Evolutionary conservation across 1,140 invertebrate genomes (phyloP), one percentile per base, ranked within the genome.

Genomic region (Brachionus calyciflorus): DNA sequence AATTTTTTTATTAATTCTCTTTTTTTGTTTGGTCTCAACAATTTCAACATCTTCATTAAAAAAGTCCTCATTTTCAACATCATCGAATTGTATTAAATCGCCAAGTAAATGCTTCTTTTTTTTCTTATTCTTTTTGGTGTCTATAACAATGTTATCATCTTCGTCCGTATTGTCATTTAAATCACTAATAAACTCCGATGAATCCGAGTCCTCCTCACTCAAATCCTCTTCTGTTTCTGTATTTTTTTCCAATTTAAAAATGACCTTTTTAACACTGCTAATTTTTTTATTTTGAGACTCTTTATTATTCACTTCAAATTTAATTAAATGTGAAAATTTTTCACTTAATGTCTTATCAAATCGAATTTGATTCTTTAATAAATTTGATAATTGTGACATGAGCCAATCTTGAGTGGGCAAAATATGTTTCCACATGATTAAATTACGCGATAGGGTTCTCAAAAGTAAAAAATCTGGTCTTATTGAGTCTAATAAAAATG

Each of bases 391-490:
- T 48, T 76, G 73, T 44, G 24, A 21, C 12, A 48, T 9, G 1
- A 63, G 17, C 76, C 76, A 77, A 3, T 77, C 46, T 44, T 46
- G 30, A 55, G 41, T 63, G 12, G 53, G 53, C 10, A 46, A 2
- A 9, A 77, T 63, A 40, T 60, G 7, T 33, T 53, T 46, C 76
- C 76, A 77, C 40, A 60, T 46, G 14, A 77, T 77, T 37, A 77
- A 77, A 63, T 77, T 77, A 14, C 49, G 28, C 12, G 55, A 40
- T 44, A 77, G 24, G 24, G 49, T 48, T 80, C 94, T 85, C 37
- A 98, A 83, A 80, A 97, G 87, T 0, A 98, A 86, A 80, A 97
- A 91, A 85, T 98, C 95, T 0, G 95, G 95, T 53, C 94, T 87
- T 3, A 97, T 93, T 84, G 92, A 92, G 83, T 97, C 93, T 28